A percentile compares a stretch with the other conserved stretches of the same genome.
Evolutionary conservation across 2,113 vertebrate species (phyloP).

Genomic region (Rhagologus leucostigma): DNA sequence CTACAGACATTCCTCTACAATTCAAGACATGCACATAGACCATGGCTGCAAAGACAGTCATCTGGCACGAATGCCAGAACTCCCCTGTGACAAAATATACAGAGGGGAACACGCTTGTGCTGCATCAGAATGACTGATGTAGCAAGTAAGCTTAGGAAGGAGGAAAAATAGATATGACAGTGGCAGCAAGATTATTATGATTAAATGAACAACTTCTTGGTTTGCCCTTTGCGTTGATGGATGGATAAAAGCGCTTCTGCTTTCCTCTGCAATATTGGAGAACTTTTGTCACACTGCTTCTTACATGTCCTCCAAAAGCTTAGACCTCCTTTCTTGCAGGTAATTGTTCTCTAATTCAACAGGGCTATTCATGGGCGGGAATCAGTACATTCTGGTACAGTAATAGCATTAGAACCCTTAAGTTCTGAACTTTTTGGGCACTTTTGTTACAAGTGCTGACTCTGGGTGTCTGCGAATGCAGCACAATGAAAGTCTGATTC

Average conservation of each 20-base stretch:
- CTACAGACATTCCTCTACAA: neutral
- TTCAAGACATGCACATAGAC: neutral
- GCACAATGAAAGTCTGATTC: neutral
- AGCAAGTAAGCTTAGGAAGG: neutral
- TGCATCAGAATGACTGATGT: neutral
- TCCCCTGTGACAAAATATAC: neutral
- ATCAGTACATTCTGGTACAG: neutral
- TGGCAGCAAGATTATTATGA: neutral
- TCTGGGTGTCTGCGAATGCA: neutral
- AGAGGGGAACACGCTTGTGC: neutral
- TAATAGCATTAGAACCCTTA: neutral
- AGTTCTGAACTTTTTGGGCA: neutral
- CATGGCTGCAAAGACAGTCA: neutral
- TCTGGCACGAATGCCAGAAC: neutral
- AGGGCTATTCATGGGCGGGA: neutral
- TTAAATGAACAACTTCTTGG: neutral
- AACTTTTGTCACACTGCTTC: neutral
- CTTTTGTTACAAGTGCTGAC: neutral
- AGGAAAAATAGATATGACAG: neutral
- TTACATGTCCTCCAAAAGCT: neutral
- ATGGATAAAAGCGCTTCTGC: neutral
- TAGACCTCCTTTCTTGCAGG: neutral
- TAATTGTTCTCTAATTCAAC: neutral
- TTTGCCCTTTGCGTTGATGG: neutral
- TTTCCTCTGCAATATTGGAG: neutral